Percentiles rank a stretch among this genome's conserved stretches.
phyloP scores from a whole-genome alignment of 2,113 vertebrate species.

The Scortum barcoo region DNA sequence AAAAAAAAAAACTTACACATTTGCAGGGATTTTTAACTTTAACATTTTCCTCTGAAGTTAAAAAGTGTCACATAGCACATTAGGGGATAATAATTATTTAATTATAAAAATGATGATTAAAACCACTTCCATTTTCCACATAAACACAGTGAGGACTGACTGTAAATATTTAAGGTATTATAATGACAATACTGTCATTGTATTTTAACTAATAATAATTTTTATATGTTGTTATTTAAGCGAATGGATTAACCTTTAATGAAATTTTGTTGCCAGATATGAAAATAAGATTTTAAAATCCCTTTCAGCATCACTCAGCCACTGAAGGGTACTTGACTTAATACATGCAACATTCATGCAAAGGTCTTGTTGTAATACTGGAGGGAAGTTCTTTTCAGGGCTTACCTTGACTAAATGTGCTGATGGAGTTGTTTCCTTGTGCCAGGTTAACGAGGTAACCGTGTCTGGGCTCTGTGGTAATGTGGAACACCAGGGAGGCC shows the following conservation, averaged over 20 bases:
- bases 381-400: conserved; percentile 6
- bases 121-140: not conserved
- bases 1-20: conserved; percentile 42
- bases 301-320: not conserved
- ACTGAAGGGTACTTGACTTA: not conserved
- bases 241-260: not conserved
- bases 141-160: not conserved
- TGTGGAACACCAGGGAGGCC: conserved; percentile 84
- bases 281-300: conserved; percentile 3
- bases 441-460: conserved; percentile 91
- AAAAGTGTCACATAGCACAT: not conserved
- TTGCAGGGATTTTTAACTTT: conserved; percentile 34
- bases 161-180: not conserved
- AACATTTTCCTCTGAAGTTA: conserved; percentile 4
- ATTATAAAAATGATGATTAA: not conserved
- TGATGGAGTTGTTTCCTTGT: conserved; percentile 91
- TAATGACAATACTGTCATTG: not conserved
- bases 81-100: not conserved
- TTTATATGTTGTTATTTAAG: not conserved
- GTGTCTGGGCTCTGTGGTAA: conserved; percentile 88
- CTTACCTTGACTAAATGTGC: conserved; percentile 94
- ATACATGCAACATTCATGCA: conserved; percentile 9
- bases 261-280: conserved; percentile 5
- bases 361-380: not conserved
- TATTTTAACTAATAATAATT: not conserved